Evolutionary conservation across 2,888 invertebrate genomes (phyloP), one percentile per base, ranked within the genome.

Genomic region (Cylindroiulus punctatus): DNA sequence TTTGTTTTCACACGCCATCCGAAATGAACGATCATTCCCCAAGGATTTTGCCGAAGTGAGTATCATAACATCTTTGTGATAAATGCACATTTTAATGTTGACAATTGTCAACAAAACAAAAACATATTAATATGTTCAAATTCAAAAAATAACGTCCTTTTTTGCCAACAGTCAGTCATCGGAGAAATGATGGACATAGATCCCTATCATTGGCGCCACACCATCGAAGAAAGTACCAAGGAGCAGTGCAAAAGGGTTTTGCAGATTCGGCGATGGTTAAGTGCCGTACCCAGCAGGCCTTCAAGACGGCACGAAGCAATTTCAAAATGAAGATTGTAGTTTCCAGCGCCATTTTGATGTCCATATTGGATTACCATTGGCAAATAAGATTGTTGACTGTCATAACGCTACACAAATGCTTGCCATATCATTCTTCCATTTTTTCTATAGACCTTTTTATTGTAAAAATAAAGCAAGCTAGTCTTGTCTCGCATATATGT

Each of bases 1-100:
- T n/a, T 99, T 99, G 0, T 99, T 95, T 92, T 99, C 98, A 84
- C 99, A 99, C 92, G 96, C 99, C 0, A 97, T 99, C 89, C 99
- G 99, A 92, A 96, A 99, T 91, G 96, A 97, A 90, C 93, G 94
- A 86, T 90, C 93, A 65, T 99, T 99, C 91, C 96, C 98, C 0
- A 91, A 90, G 85, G 95, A 95, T 91, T 99, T 98, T 93, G 99
- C 97, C 7, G 95, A 96, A 92, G 96, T 96, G 91, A 91, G 89
- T 87, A 87, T 22, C 40, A 12, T 8, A 22, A n/a, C 12, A 26
- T 7, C 86, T 81, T 84, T 40, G 65, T 32, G 17, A 57, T 7
- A 65, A 65, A 3, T 22, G 22, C 5, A 4, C 3, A 65, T 26
- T 81, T 81, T 81, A 36, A 81, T 81, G 40, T 81, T 85, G 47